Conservation (phyloP, 1,140 invertebrate species). For the Drosophila funebris region DNA sequence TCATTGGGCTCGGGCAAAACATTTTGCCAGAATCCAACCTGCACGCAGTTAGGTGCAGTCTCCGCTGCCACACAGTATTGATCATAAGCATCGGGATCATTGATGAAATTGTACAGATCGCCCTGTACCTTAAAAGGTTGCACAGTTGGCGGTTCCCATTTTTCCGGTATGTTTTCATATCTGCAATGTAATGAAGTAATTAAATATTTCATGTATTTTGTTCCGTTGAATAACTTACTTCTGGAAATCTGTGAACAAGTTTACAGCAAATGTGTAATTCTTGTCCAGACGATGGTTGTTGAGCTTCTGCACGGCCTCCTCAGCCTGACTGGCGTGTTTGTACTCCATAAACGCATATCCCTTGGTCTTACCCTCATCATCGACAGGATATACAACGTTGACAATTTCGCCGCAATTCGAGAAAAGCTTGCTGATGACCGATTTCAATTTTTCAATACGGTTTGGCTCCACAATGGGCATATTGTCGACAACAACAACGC, state of each 20-base stretch:
- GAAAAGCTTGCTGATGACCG: slow-evolving; percentile 96
- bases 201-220: neutral
- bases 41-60: slow-evolving; percentile 87
- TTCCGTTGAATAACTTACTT: slow-evolving; percentile 87
- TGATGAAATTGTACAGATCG: slow-evolving; percentile 95
- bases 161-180: slow-evolving; percentile 95
- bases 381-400: slow-evolving; percentile 94
- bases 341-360: slow-evolving; percentile 98
- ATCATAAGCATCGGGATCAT: slow-evolving; percentile 97
- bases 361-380: slow-evolving; percentile 93
- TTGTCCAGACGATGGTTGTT: slow-evolving; percentile 99
- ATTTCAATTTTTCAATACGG: slow-evolving; percentile 95
- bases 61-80: slow-evolving; percentile 96
- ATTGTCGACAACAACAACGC: slow-evolving; percentile 97
- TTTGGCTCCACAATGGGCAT: slow-evolving; percentile 97
- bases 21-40: slow-evolving; percentile 95
- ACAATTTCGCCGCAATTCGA: slow-evolving; percentile 95
- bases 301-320: slow-evolving; percentile 93
- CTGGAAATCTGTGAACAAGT: slow-evolving; percentile 98
- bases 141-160: slow-evolving; percentile 95
- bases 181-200: slow-evolving; percentile 84
- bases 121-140: slow-evolving; percentile 94
- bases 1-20: slow-evolving; percentile 93
- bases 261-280: slow-evolving; percentile 96
- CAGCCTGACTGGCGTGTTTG: slow-evolving; percentile 90